Evolutionary conservation across 2,888 invertebrate genomes (phyloP).

Genomic region (Argyresthia albistria): DNA sequence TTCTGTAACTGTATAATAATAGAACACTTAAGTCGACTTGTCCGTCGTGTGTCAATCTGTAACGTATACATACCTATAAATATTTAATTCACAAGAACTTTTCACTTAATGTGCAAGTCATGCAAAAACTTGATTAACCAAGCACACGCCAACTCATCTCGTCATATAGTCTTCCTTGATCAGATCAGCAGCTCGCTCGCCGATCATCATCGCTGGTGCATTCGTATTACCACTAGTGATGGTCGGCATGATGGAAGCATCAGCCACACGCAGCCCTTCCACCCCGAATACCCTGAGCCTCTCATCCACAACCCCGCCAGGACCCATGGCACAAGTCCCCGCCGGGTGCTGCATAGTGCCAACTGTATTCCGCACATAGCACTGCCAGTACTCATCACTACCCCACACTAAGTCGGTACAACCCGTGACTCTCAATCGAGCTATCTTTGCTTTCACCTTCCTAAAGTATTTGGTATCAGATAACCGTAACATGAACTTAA

Average conservation of each 20-base stretch:
- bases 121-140: not conserved
- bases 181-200: slow-evolving; percentile 53
- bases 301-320: slow-evolving; percentile 44
- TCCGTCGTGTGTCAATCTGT: too few relatives aligned
- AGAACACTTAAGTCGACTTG: too few relatives aligned
- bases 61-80: too few relatives aligned
- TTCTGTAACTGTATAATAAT: too few relatives aligned
- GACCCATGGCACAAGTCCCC: slow-evolving; percentile 54
- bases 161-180: slow-evolving; percentile 36
- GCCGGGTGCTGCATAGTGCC: slow-evolving; percentile 74
- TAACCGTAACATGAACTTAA: slow-evolving; percentile 33
- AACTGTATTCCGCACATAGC: slow-evolving; percentile 69
- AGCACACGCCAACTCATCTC: not conserved
- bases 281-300: slow-evolving; percentile 38
- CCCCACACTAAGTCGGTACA: slow-evolving; percentile 63
- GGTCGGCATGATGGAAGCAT: slow-evolving; percentile 50
- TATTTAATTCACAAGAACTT: too few relatives aligned
- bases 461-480: slow-evolving; percentile 36
- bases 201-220: slow-evolving; percentile 55
- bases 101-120: too few relatives aligned
- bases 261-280: slow-evolving; percentile 37
- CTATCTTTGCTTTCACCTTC: slow-evolving; percentile 27
- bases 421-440: slow-evolving; percentile 46
- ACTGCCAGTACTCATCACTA: slow-evolving; percentile 75
- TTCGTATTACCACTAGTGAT: slow-evolving; percentile 54